phyloP scores from a whole-genome alignment of 2,113 vertebrate genomes.

The Tyrannus savana region DNA sequence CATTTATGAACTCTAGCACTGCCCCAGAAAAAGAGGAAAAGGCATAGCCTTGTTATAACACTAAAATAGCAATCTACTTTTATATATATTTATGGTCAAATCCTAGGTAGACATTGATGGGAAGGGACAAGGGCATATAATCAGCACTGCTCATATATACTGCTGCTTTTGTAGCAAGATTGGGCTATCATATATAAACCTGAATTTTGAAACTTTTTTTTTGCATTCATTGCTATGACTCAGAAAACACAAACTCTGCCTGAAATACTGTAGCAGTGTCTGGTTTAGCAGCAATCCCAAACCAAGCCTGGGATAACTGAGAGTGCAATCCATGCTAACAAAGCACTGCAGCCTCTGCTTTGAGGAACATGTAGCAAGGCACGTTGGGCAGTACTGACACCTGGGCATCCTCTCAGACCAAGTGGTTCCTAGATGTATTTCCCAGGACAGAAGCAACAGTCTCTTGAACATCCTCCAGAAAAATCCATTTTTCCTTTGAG shows the following conservation, averaged over 20 bases:
- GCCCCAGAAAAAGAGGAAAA: background rate
- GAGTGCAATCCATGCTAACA: background rate
- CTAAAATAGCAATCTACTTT: background rate
- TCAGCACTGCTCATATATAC: background rate
- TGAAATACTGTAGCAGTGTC: background rate
- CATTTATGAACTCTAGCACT: background rate
- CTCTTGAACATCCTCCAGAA: background rate
- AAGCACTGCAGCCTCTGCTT: background rate
- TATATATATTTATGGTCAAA: background rate
- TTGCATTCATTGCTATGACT: background rate
- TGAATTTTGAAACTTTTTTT: background rate
- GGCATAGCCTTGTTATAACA: background rate
- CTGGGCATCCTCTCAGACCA: background rate
- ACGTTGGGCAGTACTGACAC: background rate
- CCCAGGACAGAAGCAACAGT: background rate
- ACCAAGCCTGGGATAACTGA: background rate
- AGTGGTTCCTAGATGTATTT: background rate
- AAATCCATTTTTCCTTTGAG: background rate
- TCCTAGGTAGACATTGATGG: background rate
- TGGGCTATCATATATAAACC: background rate
- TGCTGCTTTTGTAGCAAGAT: background rate
- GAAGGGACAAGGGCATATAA: background rate
- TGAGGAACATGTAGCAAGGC: background rate
- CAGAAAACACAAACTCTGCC: background rate
- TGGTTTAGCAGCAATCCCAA: background rate